Conservation (phyloP, 2,797 vertebrate species). For the Rallus crepitans region DNA sequence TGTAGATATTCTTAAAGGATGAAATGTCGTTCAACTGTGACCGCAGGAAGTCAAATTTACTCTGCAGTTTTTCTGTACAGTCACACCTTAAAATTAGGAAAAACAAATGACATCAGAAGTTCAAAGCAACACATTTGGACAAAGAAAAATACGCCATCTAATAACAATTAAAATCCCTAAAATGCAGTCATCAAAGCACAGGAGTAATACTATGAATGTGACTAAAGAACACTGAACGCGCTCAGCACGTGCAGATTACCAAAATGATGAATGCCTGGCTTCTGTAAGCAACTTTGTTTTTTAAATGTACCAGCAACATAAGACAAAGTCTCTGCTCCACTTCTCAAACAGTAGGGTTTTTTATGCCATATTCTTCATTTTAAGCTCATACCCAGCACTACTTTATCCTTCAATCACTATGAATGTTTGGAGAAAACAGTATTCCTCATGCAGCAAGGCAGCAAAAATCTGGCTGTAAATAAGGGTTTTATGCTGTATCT, state of each 20-base stretch:
- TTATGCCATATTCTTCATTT: not conserved
- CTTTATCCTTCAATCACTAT: not conserved
- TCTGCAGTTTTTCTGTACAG: slow-evolving; percentile 92
- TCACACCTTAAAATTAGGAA: slow-evolving; percentile 87
- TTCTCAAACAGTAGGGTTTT: not conserved
- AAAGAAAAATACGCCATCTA: not conserved
- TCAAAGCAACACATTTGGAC: not conserved
- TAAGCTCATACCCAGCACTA: not conserved
- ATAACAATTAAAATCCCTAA: not conserved
- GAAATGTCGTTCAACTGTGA: slow-evolving; percentile 90
- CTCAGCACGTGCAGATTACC: not conserved
- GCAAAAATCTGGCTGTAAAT: not conserved
- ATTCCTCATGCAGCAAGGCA: not conserved
- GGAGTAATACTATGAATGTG: not conserved
- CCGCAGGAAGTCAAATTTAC: slow-evolving; percentile 93
- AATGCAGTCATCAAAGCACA: not conserved
- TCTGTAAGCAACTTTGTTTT: not conserved
- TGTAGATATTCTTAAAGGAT: slow-evolving; percentile 95
- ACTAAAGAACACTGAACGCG: not conserved
- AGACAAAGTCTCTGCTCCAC: not conserved
- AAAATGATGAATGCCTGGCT: not conserved
- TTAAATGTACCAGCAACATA: not conserved
- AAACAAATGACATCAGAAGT: slow-evolving; percentile 20
- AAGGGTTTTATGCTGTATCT: not conserved
- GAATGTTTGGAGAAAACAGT: not conserved